Base-by-base conservation (phyloP, 2,888 invertebrate genomes). In the Dastarcus helophoroides region DNA sequence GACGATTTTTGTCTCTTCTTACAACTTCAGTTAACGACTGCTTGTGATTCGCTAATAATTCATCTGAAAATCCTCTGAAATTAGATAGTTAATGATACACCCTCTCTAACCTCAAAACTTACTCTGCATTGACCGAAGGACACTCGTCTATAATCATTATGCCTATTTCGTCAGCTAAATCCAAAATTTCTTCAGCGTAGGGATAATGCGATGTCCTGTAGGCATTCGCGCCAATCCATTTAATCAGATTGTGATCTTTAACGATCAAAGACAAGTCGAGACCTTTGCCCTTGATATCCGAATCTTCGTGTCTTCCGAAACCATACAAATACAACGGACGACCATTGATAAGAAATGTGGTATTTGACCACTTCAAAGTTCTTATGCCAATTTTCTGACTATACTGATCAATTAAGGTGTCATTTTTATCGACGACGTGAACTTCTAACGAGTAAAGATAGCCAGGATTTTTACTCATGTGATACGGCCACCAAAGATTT, bases 131-230 rank as follows among this genome's bases (percentile, higher is more conserved):
- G 7, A 91, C 94, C 37, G 89, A 88, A 0, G 95, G 93, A 47
- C 90, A 88, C 57, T 97, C 97, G 52, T 91, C 85, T 37, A 97
- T 89, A 27, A 97, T 81, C 69, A 91, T 88, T 46, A 95, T 86
- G 14, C 95, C 94, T 36, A 81, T 71, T 47, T 80, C 75, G 56
- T 97, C 95, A 1, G 93, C 91, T 54, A 90, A 71, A 53, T 93
- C 86, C 73, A 95, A 85, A 28, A 94, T 83, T 62, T 95, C 94
- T 48, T 97, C 95, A 1, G 94, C 90, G 59, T 97, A 97, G 0
- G 97, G 97, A 61, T 97, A 97, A 60, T 97, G 97, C 0, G 95
- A 94, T 0, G 97, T 97, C 14, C 95, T 73, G 64, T 90, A 94
- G 0, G 84, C 76, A 62, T 95, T 97, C 1, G 86, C 94, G 1